Base-by-base conservation (phyloP, 2,797 vertebrate genomes). In the Taeniopygia guttata region DNA sequence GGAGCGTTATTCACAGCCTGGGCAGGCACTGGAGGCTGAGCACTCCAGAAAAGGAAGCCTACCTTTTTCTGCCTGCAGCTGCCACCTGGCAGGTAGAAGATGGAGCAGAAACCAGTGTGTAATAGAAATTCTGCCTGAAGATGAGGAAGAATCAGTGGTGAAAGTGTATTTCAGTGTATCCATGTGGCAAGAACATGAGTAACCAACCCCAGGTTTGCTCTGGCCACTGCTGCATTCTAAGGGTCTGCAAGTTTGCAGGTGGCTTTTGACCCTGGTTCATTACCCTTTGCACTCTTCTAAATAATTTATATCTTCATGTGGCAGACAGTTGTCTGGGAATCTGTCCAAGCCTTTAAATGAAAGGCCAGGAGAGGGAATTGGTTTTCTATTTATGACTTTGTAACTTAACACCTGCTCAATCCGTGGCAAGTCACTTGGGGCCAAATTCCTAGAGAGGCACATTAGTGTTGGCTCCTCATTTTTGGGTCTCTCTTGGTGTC, bases 301-400 rank as follows among this genome's bases (percentile, higher is more conserved):
- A 92, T 95, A 84, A 86, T 95, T 94, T 89, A 8, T 84, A 76
- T 84, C 60, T 90, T 90, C 64, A 40, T 90, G 74, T 25, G 49
- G 34, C 78, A 89, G 86, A 45, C 86, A 93, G 70, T 94, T 95
- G 74, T 74, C 88, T 93, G 93, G 96, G 92, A 95, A 82, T 56
- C 60, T 90, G 60, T 95, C 93, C 95, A 96, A 95, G 54, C 46
- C 67, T 81, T 89, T 80, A 79, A 89, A 90, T 77, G 81, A 94
- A 95, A 94, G 81, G 68, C 89, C 64, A 64, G 81, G 77, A 93
- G 76, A 78, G 59, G 49, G 93, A 94, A 96, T 92, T 20, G 3
- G 68, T 63, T 95, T 96, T 90, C 89, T 96, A 68, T 96, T 95
- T 95, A 81, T 92, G 68, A 74, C 75, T 85, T 94, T 89, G 89